A percentile compares a stretch with the other conserved stretches of the same genome.
phyloP scores from a whole-genome alignment of 2,797 vertebrate species.

The Anas acuta region DNA sequence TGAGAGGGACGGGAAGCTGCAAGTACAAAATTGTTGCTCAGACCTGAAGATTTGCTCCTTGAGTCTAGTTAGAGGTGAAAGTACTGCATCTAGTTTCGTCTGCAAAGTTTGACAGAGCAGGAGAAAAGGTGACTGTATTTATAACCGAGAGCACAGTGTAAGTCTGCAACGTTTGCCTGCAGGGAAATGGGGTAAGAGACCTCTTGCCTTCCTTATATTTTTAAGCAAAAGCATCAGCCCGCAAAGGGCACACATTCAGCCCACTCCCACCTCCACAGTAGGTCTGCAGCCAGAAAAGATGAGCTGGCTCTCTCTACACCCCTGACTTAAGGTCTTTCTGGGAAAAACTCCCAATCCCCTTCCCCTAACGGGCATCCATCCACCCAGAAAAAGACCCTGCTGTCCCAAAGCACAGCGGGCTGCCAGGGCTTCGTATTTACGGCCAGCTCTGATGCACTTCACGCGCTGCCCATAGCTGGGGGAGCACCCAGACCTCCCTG shows the following conservation, averaged over 20 bases:
- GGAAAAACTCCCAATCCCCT: background rate
- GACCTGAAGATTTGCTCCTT: background rate
- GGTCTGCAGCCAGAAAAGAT: background rate
- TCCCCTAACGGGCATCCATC: background rate
- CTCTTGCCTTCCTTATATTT: background rate
- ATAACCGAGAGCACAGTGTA: accelerated
- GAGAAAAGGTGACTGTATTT: background rate
- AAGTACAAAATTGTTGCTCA: background rate
- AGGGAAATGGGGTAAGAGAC: background rate
- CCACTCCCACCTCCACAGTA: background rate
- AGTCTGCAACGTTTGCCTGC: background rate
- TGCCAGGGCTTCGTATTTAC: background rate
- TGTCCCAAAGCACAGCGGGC: background rate
- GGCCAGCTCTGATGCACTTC: background rate
- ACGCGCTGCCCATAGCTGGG: background rate
- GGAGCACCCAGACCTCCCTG: background rate
- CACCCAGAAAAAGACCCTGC: background rate
- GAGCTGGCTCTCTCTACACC: background rate
- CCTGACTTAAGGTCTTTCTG: background rate
- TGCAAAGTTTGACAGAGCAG: background rate
- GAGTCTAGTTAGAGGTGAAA: background rate
- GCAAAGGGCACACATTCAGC: background rate
- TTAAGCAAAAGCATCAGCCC: background rate
- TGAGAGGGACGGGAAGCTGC: background rate
- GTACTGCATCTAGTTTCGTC: background rate